phyloP scores from a whole-genome alignment of 2,113 vertebrate genomes.

The Ceyx margarethae region DNA sequence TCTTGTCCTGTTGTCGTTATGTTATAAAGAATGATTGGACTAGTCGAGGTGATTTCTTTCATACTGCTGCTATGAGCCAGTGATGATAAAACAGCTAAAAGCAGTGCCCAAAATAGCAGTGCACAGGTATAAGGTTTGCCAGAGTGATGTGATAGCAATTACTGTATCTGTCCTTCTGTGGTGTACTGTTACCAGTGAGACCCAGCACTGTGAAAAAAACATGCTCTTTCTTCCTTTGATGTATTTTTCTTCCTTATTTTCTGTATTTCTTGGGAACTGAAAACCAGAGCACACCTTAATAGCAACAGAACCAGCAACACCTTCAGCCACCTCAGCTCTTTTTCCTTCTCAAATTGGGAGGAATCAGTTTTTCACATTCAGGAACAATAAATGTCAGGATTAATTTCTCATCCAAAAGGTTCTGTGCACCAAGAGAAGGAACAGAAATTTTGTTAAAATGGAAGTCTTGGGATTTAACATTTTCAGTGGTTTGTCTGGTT shows the following conservation, averaged over 20 bases:
- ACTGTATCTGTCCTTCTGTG: not conserved
- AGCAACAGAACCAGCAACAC: not conserved
- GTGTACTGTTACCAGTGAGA: not conserved
- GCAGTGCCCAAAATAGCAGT: conserved; percentile 29
- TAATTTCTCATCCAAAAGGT: not conserved
- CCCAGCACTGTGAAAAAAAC: not conserved
- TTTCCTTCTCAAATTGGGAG: not conserved
- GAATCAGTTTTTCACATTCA: not conserved
- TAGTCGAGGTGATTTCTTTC: conserved; percentile 46
- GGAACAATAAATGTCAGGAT: not conserved
- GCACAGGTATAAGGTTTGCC: conserved; percentile 28
- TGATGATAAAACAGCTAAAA: conserved; percentile 38
- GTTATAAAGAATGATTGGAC: conserved; percentile 29
- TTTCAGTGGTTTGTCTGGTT: not conserved
- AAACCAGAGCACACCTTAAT: not conserved
- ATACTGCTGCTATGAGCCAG: conserved; percentile 9
- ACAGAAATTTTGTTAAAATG: not conserved
- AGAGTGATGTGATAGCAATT: not conserved
- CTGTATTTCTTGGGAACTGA: not conserved
- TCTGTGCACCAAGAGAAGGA: not conserved
- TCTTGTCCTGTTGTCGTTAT: conserved; percentile 19
- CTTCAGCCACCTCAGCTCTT: not conserved
- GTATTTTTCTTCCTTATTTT: not conserved
- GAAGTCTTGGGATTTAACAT: not conserved
- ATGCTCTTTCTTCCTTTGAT: not conserved